Evolutionary conservation across 2,797 vertebrate genomes (phyloP).

Genomic region (Moxostoma hubbsi): DNA sequence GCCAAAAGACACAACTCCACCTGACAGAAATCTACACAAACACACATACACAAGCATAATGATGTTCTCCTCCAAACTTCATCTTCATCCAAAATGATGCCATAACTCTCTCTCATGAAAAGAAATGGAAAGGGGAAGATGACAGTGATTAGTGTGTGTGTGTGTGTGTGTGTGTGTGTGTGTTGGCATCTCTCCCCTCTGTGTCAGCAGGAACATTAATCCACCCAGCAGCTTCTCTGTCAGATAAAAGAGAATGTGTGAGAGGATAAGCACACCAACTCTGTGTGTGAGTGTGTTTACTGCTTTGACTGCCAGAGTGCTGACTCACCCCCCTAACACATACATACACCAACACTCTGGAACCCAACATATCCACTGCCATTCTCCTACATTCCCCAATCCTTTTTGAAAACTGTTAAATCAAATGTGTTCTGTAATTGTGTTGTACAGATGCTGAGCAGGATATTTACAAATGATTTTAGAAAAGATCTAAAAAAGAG

Average conservation of each 20-base stretch:
- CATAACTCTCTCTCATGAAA: not conserved
- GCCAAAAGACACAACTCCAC: slow-evolving; percentile 92
- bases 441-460: not conserved
- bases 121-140: slow-evolving; percentile 1
- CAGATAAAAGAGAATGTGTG: slow-evolving; percentile 54
- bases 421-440: not conserved
- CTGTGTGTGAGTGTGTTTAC: slow-evolving; percentile 7
- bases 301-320: slow-evolving; percentile 22
- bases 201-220: slow-evolving; percentile 56
- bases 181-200: slow-evolving; percentile 8
- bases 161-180: slow-evolving; percentile 9
- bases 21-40: slow-evolving; percentile 88
- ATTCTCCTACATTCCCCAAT: not conserved
- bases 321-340: slow-evolving; percentile 38
- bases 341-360: not conserved
- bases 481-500: too few species aligned
- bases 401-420: not conserved
- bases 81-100: slow-evolving; percentile 10
- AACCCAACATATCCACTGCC: not conserved
- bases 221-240: slow-evolving; percentile 46
- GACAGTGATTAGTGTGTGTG: slow-evolving; percentile 1
- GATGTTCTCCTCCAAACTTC: not conserved
- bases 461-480: too few species aligned
- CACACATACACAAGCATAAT: slow-evolving; percentile 7
- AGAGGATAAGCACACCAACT: slow-evolving; percentile 33